Evolutionary conservation across 2,113 vertebrate genomes (phyloP).

Genomic region (Ploceus nigricollis): DNA sequence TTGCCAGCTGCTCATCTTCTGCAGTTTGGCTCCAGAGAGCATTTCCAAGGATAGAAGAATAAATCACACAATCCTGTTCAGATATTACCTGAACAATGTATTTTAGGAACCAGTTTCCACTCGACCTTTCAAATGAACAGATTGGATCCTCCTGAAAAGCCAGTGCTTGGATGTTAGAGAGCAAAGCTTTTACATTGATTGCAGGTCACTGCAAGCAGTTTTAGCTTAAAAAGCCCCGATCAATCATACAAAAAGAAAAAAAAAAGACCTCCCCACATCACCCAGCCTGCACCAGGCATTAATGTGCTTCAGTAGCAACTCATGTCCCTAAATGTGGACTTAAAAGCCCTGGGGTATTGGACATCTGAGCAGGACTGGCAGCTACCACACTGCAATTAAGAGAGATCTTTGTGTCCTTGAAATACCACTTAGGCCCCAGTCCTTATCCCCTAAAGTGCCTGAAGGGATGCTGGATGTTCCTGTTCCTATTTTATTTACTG

Average conservation of each 20-base stretch:
- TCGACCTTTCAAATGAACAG: background rate
- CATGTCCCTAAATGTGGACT: background rate
- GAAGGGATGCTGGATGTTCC: background rate
- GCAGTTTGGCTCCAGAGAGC: background rate
- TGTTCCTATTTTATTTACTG: background rate
- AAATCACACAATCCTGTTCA: background rate
- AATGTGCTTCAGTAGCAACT: background rate
- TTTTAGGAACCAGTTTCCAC: background rate
- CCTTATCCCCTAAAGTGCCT: background rate
- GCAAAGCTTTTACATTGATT: background rate
- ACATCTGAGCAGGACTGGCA: background rate
- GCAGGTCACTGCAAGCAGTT: background rate
- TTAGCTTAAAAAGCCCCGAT: background rate
- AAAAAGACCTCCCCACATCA: background rate
- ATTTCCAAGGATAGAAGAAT: background rate
- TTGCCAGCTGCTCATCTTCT: background rate
- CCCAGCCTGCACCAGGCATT: background rate
- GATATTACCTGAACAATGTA: background rate
- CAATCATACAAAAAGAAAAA: background rate
- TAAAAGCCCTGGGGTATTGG: background rate
- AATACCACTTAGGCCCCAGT: background rate
- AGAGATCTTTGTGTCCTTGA: background rate
- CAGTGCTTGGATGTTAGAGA: background rate
- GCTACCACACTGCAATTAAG: background rate
- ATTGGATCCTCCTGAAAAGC: background rate